Percentiles rank a stretch among this genome's conserved stretches.
These are phyloP conservation scores for Caenorhabditis zanzibari DNA, from an alignment of 2,888 invertebrate genomes.

Conservation along the genomic window DNA sequence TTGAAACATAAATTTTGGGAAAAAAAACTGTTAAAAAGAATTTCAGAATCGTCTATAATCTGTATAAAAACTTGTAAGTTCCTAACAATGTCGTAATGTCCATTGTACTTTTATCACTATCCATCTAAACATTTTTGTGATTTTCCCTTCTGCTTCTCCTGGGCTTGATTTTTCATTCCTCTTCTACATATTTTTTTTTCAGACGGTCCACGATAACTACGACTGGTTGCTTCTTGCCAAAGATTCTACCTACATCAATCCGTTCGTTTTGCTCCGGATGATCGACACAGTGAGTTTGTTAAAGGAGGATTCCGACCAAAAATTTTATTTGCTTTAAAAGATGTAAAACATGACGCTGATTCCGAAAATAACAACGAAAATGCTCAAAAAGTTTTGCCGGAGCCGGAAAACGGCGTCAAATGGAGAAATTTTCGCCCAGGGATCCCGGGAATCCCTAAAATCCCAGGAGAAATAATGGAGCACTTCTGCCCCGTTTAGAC, in stretches of 20 bases:
- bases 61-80: conserved; percentile 33
- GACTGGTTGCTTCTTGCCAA: conserved; percentile 94
- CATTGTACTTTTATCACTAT: conserved; percentile 15
- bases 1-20: not conserved
- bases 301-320: not conserved
- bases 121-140: not conserved
- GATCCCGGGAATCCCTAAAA: too few species aligned
- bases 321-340: too few species aligned
- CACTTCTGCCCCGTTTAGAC: too few species aligned
- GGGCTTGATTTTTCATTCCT: not conserved
- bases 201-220: conserved; percentile 87
- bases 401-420: too few species aligned
- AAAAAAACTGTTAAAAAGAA: not conserved
- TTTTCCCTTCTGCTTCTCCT: conserved; percentile 5
- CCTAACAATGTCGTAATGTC: conserved; percentile 41
- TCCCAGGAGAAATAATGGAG: too few species aligned
- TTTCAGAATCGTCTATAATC: conserved; percentile 47
- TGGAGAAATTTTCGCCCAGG: too few species aligned
- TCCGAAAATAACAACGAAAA: too few species aligned
- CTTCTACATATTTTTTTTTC: conserved; percentile 52
- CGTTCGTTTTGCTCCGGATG: conserved; percentile 88
- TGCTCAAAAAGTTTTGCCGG: too few species aligned
- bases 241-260: conserved; percentile 92
- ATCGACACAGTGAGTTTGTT: conserved; percentile 84
- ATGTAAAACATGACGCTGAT: too few species aligned